A percentile compares a stretch with the other conserved stretches of the same genome.
phyloP scores from a whole-genome alignment of 30 jellyfish, hydroid and myxozoan genomes.

The Aurelia coerulea region DNA sequence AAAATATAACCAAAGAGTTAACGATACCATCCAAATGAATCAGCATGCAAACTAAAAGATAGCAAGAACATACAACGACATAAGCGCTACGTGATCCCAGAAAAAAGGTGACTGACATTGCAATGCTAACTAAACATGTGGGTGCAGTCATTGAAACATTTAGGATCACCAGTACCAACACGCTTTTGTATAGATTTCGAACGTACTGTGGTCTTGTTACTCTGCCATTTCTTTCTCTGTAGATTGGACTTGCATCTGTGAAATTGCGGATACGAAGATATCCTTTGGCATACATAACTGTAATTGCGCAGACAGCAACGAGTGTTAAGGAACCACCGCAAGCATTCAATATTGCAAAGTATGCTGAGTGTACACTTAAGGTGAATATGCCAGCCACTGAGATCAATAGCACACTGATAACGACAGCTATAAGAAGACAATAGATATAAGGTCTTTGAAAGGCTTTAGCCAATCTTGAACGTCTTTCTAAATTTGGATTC shows the following conservation, averaged over 20 bases:
- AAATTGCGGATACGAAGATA: neutral
- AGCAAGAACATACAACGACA: no score
- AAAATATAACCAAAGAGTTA: no score
- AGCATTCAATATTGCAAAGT: neutral
- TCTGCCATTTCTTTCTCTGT: neutral
- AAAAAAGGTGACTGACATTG: no score
- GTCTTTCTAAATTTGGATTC: neutral
- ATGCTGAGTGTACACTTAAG: neutral
- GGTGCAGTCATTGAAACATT: no score
- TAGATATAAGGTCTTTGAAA: neutral
- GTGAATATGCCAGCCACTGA: neutral
- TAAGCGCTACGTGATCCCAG: no score
- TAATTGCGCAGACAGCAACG: neutral
- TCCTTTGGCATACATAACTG: neutral
- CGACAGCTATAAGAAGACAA: neutral
- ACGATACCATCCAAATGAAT: no score
- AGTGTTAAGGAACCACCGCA: neutral
- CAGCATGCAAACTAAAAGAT: no score
- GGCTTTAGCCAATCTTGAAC: neutral
- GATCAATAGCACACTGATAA: neutral
- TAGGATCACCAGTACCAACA: neutral
- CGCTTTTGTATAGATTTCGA: conserved; percentile 22
- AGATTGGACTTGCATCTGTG: neutral
- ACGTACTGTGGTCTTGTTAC: conserved; percentile 11
- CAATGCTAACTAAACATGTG: no score